Base-by-base conservation (phyloP, 1,140 invertebrate genomes). In the Stegodyphus mimosarum region DNA sequence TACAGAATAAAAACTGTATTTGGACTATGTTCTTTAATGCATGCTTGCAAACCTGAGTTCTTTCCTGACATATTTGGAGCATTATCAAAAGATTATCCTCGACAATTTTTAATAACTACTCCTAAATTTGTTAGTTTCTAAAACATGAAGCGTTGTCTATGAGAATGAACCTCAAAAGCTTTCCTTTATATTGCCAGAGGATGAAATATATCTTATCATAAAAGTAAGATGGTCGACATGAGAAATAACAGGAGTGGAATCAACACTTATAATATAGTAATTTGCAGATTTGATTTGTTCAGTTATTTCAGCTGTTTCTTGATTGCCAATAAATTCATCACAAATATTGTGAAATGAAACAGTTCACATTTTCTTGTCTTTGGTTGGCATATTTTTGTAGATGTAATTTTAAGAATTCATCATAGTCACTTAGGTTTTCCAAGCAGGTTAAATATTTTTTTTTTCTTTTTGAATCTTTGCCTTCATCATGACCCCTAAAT, bases 191-290 rank as follows among this genome's bases (percentile, higher is more conserved):
- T 64, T 51, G 50, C 70, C 52, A 71, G 52, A 50, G 18, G 78
- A 74, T 75, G 18, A 72, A 63, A 87, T 72, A 77, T 78, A 87
- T 88, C 89, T 83, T 33, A 90, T 83, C 9, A 89, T 78, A 74
- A 89, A 33, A 63, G 89, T 89, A n/a, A 91, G 87, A 86, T 91
- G 89, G 87, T 91, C 90, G 0, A 89, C 88, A 87, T 91, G 88
- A 11, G 87, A 83, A 69, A 90, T 87, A 87, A 91, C 89, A 64
- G 89, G 89, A 18, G 89, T 90, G 7, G 89, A 90, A 88, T 91
- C 90, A 15, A 91, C 87, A 70, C 89, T 89, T 73, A 90, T 87
- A 67, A 88, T 89, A 87, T 88, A 91, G 87, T 91, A 91, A 85
- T 89, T 89, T 6, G 80, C 81, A 50, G 64, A 64, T 51, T 84